Evolutionary conservation across 1,140 invertebrate species (phyloP), one percentile per base, ranked within the genome.

Genomic region (Euwallacea fornicatus): DNA sequence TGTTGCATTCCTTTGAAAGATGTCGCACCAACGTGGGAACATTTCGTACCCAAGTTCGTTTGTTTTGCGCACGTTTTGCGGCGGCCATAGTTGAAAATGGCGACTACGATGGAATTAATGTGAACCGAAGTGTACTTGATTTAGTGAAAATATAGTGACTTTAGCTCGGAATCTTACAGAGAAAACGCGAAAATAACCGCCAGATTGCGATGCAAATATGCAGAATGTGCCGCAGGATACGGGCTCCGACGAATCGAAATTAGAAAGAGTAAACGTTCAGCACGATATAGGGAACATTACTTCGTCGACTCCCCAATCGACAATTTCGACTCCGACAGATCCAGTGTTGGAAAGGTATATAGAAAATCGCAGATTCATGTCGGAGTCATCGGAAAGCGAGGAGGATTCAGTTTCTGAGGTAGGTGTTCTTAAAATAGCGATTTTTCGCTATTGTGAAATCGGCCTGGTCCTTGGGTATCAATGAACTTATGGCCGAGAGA

Each of bases 351-450:
- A 91, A 85, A 90, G 88, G 81, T 89, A 90, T 85, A 88, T 89
- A 78, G 89, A 90, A 84, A 89, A 90, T 83, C 88, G 89, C 83
- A 89, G 88, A 87, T 93, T 90, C 88, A 90, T 92, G 87, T 91
- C 91, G 83, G 93, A 94, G 86, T 89, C 93, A 83, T 95, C 93
- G 76, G 93, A 93, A 85, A 95, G 93, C 82, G 93, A 95, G 82
- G 93, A 95, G 83, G 93, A 95, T 82, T 94, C 93, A 84, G 92
- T 93, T 82, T 94, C 93, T 78, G 93, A 94, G 91, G 93, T 95
- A 90, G 81, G 83, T 56, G 9, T 21, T 56, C 8, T 50, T 11
- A 11, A 10, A 50, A 11, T 50, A 15, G 11, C 54, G 54, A 15
- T 56, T 56, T 56, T 56, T 56, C 54, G 8, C 16, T 15, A 2